Evolutionary conservation across 2,113 vertebrate species (phyloP).

Genomic region (Plotosus lineatus): DNA sequence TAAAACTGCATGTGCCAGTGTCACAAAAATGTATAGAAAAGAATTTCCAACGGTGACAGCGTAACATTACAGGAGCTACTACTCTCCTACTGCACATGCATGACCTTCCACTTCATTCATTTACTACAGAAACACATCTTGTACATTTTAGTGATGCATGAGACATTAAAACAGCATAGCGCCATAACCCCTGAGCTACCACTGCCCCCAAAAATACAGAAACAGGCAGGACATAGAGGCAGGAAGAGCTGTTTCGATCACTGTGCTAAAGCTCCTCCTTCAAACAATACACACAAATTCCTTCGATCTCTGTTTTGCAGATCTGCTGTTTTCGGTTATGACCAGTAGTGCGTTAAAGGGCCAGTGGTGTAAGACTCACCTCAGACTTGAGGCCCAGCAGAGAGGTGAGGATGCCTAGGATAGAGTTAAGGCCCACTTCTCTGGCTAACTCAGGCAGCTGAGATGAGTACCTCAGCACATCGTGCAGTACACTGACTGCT

Average conservation of each 20-base stretch:
- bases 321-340: neutral
- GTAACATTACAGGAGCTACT: too few relatives aligned
- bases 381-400: slow-evolving; percentile 83
- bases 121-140: too few relatives aligned
- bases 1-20: too few relatives aligned
- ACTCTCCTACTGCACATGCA: too few relatives aligned
- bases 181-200: too few relatives aligned
- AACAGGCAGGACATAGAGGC: neutral
- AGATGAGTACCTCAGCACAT: slow-evolving; percentile 82
- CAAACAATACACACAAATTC: neutral
- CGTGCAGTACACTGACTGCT: slow-evolving; percentile 77
- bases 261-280: neutral
- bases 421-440: slow-evolving; percentile 84
- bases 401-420: slow-evolving; percentile 85
- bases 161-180: neutral
- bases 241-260: neutral
- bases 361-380: slow-evolving; percentile 65
- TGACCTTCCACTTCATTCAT: too few relatives aligned
- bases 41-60: too few relatives aligned
- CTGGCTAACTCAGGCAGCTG: slow-evolving; percentile 81
- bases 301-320: neutral
- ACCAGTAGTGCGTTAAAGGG: neutral
- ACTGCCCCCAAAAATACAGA: neutral
- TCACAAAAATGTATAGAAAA: too few relatives aligned
- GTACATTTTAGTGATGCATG: too few relatives aligned